These are phyloP conservation scores for Clarias magur DNA, from an alignment of 2,113 vertebrate species.

Conservation along the genomic window DNA sequence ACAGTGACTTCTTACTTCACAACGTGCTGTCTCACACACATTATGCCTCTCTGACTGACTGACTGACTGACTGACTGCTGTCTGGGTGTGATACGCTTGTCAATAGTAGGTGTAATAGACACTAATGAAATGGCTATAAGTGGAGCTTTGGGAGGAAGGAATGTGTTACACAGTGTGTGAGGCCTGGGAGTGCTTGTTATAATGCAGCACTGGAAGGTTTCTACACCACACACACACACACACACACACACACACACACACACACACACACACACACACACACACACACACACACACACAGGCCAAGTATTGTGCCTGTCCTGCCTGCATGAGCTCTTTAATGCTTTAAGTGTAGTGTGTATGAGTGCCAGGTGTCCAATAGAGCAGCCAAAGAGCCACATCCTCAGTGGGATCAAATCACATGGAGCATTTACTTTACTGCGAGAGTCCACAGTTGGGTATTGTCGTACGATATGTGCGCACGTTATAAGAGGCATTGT, in stretches of 20 bases:
- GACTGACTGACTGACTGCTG: slow-evolving; percentile 59
- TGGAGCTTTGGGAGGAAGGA: slow-evolving; percentile 39
- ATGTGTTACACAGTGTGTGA: slow-evolving; percentile 43
- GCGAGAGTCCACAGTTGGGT: slow-evolving; percentile 8
- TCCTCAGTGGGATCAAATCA: slow-evolving; percentile 49
- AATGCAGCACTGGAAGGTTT: slow-evolving; percentile 31
- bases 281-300: slow-evolving; percentile 19
- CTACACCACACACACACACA: slow-evolving; percentile 1
- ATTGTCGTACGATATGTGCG: slow-evolving; percentile 15
- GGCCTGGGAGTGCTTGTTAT: slow-evolving; percentile 3
- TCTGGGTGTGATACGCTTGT: slow-evolving; percentile 65
- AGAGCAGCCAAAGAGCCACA: slow-evolving; percentile 56
- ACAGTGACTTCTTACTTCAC: too few species aligned
- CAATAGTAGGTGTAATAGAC: slow-evolving; percentile 72
- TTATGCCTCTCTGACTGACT: slow-evolving; percentile 44
- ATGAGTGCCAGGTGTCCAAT: slow-evolving; percentile 58
- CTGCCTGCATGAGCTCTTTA: slow-evolving; percentile 45
- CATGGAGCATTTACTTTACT: slow-evolving; percentile 49
- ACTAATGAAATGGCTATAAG: slow-evolving; percentile 70
- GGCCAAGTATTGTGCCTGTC: slow-evolving; percentile 62
- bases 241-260: background rate
- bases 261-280: background rate
- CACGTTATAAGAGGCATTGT: slow-evolving; percentile 47
- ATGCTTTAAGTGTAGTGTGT: slow-evolving; percentile 44
- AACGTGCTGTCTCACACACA: background rate